These are phyloP conservation scores for Psophia crepitans DNA, from an alignment of 2,113 vertebrate genomes.

Conservation along the genomic window DNA sequence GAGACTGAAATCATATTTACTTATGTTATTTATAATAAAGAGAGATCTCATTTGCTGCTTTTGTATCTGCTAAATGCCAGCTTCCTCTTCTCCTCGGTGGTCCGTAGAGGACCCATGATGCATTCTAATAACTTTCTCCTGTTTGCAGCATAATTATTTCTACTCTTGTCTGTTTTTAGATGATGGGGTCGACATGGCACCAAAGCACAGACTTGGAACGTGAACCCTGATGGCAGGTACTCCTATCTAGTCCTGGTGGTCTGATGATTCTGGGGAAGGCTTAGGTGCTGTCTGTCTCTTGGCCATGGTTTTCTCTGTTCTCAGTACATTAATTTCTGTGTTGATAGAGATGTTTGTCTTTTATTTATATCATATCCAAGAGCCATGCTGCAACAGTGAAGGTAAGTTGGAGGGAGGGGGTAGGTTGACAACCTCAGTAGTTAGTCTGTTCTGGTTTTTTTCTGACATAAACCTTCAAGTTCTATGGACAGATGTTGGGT, in stretches of 20 bases:
- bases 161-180: background rate
- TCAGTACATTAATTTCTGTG: background rate
- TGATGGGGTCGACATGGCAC: background rate
- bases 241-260: accelerated
- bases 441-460: background rate
- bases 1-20: background rate
- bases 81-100: background rate
- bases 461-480: background rate
- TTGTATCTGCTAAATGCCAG: background rate
- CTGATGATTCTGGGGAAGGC: background rate
- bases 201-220: background rate
- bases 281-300: background rate
- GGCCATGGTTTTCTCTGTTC: background rate
- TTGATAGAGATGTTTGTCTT: background rate
- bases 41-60: background rate
- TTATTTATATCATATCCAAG: background rate
- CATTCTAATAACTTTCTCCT: background rate
- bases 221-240: background rate
- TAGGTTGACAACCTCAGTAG: background rate
- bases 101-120: background rate
- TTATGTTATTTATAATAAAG: background rate
- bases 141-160: background rate
- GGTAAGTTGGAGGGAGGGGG: background rate
- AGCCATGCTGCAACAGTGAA: background rate
- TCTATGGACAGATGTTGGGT: background rate